Conservation (phyloP, 2,113 vertebrate genomes). For the Nothobranchius kuhntae region DNA sequence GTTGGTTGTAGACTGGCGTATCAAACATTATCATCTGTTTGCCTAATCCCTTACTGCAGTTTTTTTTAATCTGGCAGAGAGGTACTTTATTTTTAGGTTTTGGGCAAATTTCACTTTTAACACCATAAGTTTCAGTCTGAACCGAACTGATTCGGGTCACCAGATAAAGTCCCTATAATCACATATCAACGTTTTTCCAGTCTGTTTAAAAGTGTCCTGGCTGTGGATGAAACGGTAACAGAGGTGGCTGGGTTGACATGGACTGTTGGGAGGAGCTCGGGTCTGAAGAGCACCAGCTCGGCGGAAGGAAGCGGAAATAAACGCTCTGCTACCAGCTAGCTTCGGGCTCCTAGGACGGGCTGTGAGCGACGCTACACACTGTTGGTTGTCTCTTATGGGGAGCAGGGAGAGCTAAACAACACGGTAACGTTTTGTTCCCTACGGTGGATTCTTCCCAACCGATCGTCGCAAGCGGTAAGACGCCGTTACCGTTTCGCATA, state of each 20-base stretch:
- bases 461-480: constrained; percentile 69
- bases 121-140: too few species aligned
- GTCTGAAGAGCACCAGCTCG: constrained; percentile 36
- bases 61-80: too few species aligned
- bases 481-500: not conserved
- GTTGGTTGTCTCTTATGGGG: constrained; percentile 38
- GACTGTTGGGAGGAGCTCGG: constrained; percentile 49
- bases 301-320: constrained; percentile 79
- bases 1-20: constrained; percentile 7
- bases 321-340: constrained; percentile 62
- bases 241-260: not conserved
- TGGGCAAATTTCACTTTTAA: not conserved
- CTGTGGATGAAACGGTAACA: not conserved
- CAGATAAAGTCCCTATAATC: too few species aligned
- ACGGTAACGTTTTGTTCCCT: constrained; percentile 10
- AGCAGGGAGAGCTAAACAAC: constrained; percentile 39
- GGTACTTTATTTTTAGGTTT: too few species aligned
- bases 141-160: too few species aligned
- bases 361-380: constrained; percentile 45
- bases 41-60: not conserved
- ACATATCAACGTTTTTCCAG: not conserved
- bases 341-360: constrained; percentile 50
- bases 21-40: not conserved
- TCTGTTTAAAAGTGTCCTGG: not conserved
- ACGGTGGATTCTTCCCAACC: constrained; percentile 24